phyloP scores from a whole-genome alignment of 2,797 vertebrate species.

The Liasis olivaceus region DNA sequence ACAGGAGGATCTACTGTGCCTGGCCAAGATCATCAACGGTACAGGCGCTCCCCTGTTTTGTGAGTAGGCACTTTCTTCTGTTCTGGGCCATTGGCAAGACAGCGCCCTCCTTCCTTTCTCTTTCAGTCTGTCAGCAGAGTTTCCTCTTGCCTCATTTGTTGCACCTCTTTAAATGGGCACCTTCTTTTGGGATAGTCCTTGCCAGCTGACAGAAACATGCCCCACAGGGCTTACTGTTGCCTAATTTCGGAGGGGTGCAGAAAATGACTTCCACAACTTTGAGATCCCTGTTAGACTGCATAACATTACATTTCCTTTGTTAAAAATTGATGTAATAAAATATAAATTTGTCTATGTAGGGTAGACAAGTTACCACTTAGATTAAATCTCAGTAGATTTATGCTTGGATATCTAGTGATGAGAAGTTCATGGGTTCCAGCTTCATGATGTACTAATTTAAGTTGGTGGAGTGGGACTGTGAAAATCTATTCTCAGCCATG shows the following conservation, averaged over 20 bases:
- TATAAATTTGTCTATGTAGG: background rate
- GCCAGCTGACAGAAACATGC: background rate
- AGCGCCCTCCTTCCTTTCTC: background rate
- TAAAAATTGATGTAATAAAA: constrained; percentile 3
- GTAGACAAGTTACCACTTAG: background rate
- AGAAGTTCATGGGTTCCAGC: background rate
- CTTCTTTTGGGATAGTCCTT: background rate
- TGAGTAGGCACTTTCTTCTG: background rate
- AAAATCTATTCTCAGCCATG: background rate
- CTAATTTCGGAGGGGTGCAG: background rate
- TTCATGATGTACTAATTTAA: background rate
- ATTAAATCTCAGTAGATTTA: background rate
- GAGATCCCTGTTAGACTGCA: background rate
- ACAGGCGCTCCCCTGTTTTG: background rate
- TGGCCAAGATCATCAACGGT: background rate
- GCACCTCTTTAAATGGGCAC: background rate
- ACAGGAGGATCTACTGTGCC: background rate
- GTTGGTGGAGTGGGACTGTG: background rate
- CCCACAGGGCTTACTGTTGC: background rate
- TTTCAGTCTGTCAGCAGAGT: background rate
- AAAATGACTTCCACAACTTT: background rate
- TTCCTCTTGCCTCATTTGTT: background rate
- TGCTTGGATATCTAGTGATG: constrained; percentile 11
- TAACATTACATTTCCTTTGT: constrained; percentile 2
- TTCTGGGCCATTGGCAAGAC: background rate